phyloP scores from a whole-genome alignment of 37 sponge, comb jelly and placozoan genomes.

The Aphrocallistes beatrix region DNA sequence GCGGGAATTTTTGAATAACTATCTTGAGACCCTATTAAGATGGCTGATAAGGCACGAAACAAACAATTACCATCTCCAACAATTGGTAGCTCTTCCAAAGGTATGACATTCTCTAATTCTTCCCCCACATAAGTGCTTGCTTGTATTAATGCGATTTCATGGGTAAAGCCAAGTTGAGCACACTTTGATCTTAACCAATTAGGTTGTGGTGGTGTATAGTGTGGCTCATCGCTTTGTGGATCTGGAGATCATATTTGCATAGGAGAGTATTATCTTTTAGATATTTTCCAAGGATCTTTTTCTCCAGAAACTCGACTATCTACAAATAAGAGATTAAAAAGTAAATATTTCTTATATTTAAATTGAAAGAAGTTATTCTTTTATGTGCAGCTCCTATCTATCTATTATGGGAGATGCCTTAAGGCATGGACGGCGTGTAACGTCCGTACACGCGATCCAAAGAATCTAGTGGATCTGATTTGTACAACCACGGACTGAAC shows the following conservation, averaged over 20 bases:
- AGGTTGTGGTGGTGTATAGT: background rate
- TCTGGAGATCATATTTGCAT: background rate
- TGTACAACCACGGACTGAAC: no score
- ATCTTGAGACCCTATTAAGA: conserved; percentile 8
- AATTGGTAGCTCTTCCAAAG: background rate
- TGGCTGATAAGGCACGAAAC: background rate
- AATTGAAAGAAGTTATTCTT: no score
- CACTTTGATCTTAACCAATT: background rate
- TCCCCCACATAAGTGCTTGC: conserved; percentile 1
- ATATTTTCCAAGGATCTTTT: background rate
- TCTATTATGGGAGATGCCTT: no score
- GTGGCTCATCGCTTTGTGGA: background rate
- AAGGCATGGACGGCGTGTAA: no score
- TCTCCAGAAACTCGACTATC: background rate
- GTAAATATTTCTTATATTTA: no score
- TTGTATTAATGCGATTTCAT: background rate
- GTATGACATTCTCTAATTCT: background rate
- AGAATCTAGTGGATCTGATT: no score
- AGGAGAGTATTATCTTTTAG: background rate
- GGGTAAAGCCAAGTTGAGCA: background rate
- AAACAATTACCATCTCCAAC: conserved; percentile 4
- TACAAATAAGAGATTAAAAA: background rate
- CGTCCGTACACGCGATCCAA: no score
- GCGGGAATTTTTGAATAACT: conserved; percentile 3
- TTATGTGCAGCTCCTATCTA: no score